A percentile compares a stretch with the other conserved stretches of the same genome.
These are phyloP conservation scores for Drosophila navojoa DNA, from an alignment of 1,140 invertebrate species.

Conservation along the genomic window DNA sequence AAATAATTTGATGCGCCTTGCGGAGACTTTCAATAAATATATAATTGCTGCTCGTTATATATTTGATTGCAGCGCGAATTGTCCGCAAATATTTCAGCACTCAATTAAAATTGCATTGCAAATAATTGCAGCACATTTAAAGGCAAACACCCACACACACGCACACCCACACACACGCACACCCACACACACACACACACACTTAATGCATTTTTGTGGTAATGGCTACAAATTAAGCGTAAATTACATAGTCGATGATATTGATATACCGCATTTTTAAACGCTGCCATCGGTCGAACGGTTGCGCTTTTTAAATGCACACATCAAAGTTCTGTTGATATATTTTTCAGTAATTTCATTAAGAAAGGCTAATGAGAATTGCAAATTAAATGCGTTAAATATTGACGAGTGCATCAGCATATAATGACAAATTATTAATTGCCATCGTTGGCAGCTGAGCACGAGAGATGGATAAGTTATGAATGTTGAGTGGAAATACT, in stretches of 20 bases:
- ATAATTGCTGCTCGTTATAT: slow-evolving; percentile 35
- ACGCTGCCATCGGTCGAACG: slow-evolving; percentile 37
- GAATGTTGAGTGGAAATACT: too few species aligned
- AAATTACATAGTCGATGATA: slow-evolving; percentile 71
- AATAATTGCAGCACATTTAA: slow-evolving; percentile 78
- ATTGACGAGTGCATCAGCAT: slow-evolving; percentile 45
- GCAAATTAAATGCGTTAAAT: slow-evolving; percentile 59
- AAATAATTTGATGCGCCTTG: slow-evolving; percentile 29
- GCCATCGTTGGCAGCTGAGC: too few species aligned
- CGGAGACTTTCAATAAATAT: slow-evolving; percentile 49
- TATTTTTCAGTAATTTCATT: slow-evolving; percentile 69
- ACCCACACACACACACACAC: slow-evolving; percentile 35
- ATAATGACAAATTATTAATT: too few species aligned
- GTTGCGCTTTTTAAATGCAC: slow-evolving; percentile 47
- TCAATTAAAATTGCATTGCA: slow-evolving; percentile 78
- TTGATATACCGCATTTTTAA: slow-evolving; percentile 54
- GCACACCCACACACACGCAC: slow-evolving; percentile 26
- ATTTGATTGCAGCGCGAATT: slow-evolving; percentile 39
- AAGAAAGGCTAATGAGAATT: slow-evolving; percentile 56
- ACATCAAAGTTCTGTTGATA: slow-evolving; percentile 52
- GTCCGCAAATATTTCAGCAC: slow-evolving; percentile 78
- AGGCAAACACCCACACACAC: slow-evolving; percentile 37
- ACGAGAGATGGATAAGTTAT: too few species aligned
- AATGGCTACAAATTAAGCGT: slow-evolving; percentile 79
- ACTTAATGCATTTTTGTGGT: slow-evolving; percentile 79